Percentiles rank a stretch among this genome's conserved stretches.
These are phyloP conservation scores for Stomatorhinus ivindoensis DNA, from an alignment of 2,113 vertebrate genomes.

Conservation along the genomic window DNA sequence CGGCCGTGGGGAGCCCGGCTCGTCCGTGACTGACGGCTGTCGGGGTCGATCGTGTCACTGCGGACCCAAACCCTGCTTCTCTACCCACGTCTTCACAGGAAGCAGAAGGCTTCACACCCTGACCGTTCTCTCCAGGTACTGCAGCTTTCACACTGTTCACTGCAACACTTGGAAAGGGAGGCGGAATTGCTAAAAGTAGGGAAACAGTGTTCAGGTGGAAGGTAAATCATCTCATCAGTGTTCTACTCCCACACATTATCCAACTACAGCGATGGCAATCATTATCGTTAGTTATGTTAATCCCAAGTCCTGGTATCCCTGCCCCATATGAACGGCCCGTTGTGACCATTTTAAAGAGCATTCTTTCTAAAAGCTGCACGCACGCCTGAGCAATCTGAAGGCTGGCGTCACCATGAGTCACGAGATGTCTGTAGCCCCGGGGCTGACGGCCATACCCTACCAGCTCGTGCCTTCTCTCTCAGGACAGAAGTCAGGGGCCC, in stretches of 20 bases:
- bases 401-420: neutral
- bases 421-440: neutral
- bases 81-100: conserved; percentile 12
- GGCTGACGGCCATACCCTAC: neutral
- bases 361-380: neutral
- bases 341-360: neutral
- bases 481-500: conserved; percentile 13
- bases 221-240: neutral
- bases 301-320: neutral
- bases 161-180: neutral
- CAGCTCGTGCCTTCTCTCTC: neutral
- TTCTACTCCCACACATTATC: neutral
- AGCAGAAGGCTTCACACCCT: neutral
- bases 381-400: neutral
- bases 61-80: conserved; percentile 20
- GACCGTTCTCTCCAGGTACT: neutral
- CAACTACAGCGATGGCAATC: neutral
- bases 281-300: neutral
- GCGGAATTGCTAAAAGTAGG: neutral
- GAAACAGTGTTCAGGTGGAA: neutral
- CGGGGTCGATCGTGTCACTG: conserved; percentile 37
- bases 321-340: neutral
- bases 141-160: neutral
- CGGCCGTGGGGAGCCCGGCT: conserved; percentile 11
- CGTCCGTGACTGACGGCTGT: conserved; percentile 39